Conservation (phyloP, 2,888 invertebrate species). For the Monopis laevigella region DNA sequence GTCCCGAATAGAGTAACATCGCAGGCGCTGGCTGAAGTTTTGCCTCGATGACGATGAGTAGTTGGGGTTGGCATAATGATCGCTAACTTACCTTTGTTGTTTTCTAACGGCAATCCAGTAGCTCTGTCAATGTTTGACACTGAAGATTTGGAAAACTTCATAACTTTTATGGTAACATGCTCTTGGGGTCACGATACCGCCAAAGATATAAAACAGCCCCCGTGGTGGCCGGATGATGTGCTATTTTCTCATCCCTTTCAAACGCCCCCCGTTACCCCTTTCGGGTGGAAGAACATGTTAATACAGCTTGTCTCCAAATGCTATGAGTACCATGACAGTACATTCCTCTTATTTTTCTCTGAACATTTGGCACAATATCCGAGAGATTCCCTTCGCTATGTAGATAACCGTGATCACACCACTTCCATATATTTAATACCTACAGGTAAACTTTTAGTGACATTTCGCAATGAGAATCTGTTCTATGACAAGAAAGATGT, state of each 20-base stretch:
- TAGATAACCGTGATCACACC: conserved; percentile 77
- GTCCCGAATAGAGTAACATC: background rate
- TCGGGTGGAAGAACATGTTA: conserved; percentile 70
- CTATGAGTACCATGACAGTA: conserved; percentile 77
- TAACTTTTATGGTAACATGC: conserved; percentile 80
- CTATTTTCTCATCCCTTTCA: conserved; percentile 71
- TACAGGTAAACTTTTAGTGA: conserved; percentile 73
- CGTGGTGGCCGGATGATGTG: conserved; percentile 77
- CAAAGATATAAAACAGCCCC: conserved; percentile 68
- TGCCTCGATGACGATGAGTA: background rate
- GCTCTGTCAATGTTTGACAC: conserved; percentile 71
- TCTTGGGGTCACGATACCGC: conserved; percentile 73
- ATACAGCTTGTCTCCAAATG: conserved; percentile 74
- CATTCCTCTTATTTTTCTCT: conserved; percentile 75
- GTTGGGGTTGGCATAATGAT: conserved; percentile 61
- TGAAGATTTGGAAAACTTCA: conserved; percentile 73
- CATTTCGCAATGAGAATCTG: conserved; percentile 80
- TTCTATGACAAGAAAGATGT: conserved; percentile 45
- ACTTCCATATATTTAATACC: conserved; percentile 75
- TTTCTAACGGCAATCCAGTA: conserved; percentile 76
- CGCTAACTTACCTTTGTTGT: conserved; percentile 77
- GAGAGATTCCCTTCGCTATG: conserved; percentile 70
- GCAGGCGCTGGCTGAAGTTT: background rate
- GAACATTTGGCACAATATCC: conserved; percentile 74
- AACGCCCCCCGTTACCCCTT: conserved; percentile 50